Base-by-base conservation (phyloP, 2,113 vertebrate species). In the Arothron firmamentum region DNA sequence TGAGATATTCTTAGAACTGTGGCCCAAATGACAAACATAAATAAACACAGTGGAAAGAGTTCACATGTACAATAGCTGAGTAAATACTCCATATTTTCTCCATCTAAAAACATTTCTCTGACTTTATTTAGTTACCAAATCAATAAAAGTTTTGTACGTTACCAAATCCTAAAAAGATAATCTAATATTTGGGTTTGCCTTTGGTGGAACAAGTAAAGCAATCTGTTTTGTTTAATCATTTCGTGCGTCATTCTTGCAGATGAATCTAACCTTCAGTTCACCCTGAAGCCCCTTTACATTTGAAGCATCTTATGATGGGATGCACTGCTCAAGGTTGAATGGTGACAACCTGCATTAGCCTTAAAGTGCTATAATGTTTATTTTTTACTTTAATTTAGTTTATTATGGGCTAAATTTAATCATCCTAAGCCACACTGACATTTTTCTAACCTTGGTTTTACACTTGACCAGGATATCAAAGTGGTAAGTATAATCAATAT, bases 231-330 rank as follows among this genome's bases (percentile, higher is more conserved):
- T 28, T 28, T 28, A 28, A 2, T 28, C 25, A 28, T 28, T 28
- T 5, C 6, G 12, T 23, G 21, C 12, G 49, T 54, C 18, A 19
- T 54, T 38, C 12, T 65, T 43, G 47, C 52, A 51, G 55, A 34
- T 5, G 59, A 56, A 57, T 52, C 38, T 13, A 23, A 43, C 38
- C 28, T 43, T 21, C n/a, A 20, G 48, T 50, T 59, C 12, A 43
- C 14, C 49, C 49, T 28, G 31, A 58, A 58, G 42, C 49, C 10
- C 8, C 31, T 25, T 25, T 47, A 31, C 47, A 52, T 56, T 25
- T 61, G 21, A 46, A 56, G 6, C 52, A 46, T 62, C 42, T 23
- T 47, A 45, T 45, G 34, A 62, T 58, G 48, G 13, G 23, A 38
- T 52, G n/a, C 45, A 16, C 51, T 20, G 25, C 23, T 21, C 28